Evolutionary conservation across 2,888 invertebrate species (phyloP).

Genomic region (Drepanosiphum platanoidis): DNA sequence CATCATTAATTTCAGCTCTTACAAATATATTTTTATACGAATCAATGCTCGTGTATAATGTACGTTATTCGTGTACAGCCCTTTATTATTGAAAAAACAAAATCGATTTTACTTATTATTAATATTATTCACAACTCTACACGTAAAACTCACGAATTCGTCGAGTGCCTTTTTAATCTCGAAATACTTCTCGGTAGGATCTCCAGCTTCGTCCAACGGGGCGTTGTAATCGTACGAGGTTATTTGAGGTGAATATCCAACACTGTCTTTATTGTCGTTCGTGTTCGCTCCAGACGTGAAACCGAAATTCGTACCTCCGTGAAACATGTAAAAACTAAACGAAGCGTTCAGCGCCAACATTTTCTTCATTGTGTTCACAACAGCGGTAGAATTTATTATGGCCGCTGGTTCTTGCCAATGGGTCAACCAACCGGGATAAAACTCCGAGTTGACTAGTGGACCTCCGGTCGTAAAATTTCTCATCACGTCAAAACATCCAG

Average conservation of each 20-base stretch:
- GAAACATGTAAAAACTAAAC: constrained; percentile 91
- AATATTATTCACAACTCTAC: background rate
- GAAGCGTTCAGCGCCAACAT: constrained; percentile 73
- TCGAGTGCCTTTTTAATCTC: constrained; percentile 68
- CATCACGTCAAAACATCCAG: constrained; percentile 67
- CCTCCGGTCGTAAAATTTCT: constrained; percentile 71
- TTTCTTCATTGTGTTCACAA: constrained; percentile 71
- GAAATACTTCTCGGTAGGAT: constrained; percentile 83
- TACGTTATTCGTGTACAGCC: too few species aligned
- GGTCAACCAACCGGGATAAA: constrained; percentile 92
- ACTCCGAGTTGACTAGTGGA: constrained; percentile 90
- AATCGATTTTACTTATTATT: too few species aligned
- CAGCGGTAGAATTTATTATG: constrained; percentile 69
- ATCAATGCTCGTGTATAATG: too few species aligned
- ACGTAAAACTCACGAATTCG: constrained; percentile 35
- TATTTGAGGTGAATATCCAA: constrained; percentile 73
- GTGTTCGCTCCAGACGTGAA: constrained; percentile 71
- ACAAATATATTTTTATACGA: too few species aligned
- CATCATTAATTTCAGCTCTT: too few species aligned
- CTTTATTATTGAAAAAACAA: too few species aligned
- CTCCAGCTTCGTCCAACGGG: constrained; percentile 89
- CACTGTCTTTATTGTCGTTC: constrained; percentile 66
- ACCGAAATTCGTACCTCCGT: constrained; percentile 88
- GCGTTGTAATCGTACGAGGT: constrained; percentile 94
- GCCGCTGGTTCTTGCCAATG: constrained; percentile 83